Evolutionary conservation across 2,888 invertebrate species (phyloP).

Genomic region (Deilephila porcellus): DNA sequence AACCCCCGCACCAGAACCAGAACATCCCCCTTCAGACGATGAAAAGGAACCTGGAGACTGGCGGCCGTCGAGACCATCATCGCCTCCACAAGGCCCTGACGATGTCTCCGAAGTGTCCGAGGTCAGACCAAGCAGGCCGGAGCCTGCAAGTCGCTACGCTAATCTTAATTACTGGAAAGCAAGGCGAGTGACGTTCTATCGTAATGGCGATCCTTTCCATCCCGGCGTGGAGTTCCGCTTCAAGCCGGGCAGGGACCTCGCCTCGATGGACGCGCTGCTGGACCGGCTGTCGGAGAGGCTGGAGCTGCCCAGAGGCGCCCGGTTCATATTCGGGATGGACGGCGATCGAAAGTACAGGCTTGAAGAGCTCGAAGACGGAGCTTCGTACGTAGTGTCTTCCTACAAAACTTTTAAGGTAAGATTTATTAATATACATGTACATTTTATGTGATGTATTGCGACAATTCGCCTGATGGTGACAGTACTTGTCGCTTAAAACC

Average conservation of each 20-base stretch:
- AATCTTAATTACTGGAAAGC: constrained; percentile 95
- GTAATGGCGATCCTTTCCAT: constrained; percentile 97
- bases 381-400: constrained; percentile 96
- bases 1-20: constrained; percentile 70
- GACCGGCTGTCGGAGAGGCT: constrained; percentile 94
- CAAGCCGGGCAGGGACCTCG: constrained; percentile 94
- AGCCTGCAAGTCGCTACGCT: constrained; percentile 87
- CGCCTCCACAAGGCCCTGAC: constrained; percentile 75
- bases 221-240: constrained; percentile 94
- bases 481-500: neutral
- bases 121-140: constrained; percentile 83
- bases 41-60: constrained; percentile 83
- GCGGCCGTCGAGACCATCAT: constrained; percentile 73
- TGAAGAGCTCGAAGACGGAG: constrained; percentile 95
- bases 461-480: neutral
- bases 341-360: constrained; percentile 93
- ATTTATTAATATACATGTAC: neutral
- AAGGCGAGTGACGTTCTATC: constrained; percentile 93
- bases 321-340: constrained; percentile 96
- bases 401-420: constrained; percentile 95
- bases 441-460: neutral
- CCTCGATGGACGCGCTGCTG: constrained; percentile 92
- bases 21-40: constrained; percentile 78
- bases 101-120: constrained; percentile 80
- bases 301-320: constrained; percentile 94